Percentiles rank a stretch among this genome's conserved stretches.
Evolutionary conservation across 2,888 invertebrate species (phyloP).

Genomic region (Terebella lapidaria): DNA sequence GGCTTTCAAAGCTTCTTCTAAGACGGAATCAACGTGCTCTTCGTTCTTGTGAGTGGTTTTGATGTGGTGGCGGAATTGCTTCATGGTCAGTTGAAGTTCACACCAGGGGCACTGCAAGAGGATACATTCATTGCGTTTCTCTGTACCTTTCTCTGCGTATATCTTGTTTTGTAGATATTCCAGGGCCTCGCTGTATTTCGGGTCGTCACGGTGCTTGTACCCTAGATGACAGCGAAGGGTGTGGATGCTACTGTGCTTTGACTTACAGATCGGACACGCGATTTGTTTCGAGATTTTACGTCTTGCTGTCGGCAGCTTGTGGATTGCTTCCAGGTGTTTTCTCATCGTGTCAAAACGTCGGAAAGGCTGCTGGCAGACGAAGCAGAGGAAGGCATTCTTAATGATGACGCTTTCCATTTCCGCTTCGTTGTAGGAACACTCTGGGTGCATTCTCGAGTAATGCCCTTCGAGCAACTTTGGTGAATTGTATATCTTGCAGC

Average conservation of each 20-base stretch:
- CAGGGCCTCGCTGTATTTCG: neutral
- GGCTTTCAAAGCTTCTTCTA: neutral
- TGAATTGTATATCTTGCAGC: neutral
- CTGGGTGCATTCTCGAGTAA: neutral
- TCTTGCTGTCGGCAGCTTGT: neutral
- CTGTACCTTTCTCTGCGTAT: neutral
- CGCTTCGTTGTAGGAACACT: neutral
- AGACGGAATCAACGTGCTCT: neutral
- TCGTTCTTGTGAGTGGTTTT: neutral
- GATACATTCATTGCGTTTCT: neutral
- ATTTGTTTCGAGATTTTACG: neutral
- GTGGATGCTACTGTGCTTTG: neutral
- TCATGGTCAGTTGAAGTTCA: neutral
- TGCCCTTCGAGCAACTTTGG: neutral
- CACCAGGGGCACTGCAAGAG: neutral
- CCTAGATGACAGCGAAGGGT: neutral
- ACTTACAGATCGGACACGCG: neutral
- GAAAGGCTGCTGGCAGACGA: neutral
- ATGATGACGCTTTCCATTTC: neutral
- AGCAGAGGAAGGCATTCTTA: slow-evolving; percentile 1
- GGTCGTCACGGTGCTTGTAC: neutral
- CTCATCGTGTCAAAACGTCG: neutral
- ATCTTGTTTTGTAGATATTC: neutral
- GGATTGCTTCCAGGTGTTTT: neutral
- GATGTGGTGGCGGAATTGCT: neutral